Percentiles rank a stretch among this genome's conserved stretches.
These are phyloP conservation scores for Spongilla lacustris DNA, from an alignment of 37 sponge, comb jelly and placozoan genomes.

Conservation along the genomic window DNA sequence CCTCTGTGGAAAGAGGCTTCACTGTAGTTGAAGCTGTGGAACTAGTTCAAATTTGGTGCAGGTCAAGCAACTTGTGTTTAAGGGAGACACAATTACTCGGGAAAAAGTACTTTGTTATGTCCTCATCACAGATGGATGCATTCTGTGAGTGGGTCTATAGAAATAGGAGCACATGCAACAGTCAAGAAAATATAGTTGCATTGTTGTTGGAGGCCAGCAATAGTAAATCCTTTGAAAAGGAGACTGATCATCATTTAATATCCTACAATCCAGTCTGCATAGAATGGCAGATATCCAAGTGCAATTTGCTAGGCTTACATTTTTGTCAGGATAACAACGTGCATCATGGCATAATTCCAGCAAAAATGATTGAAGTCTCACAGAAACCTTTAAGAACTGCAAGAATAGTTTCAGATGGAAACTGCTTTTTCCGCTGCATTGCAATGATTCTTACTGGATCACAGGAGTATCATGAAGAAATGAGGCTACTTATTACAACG, in stretches of 20 bases:
- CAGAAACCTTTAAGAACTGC: not conserved
- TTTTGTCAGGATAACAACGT: not conserved
- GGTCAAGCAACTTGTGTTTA: not conserved
- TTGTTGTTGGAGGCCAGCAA: not conserved
- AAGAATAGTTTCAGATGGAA: not conserved
- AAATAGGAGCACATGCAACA: not conserved
- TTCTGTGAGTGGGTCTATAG: conserved; percentile 1
- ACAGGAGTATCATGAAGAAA: conserved; percentile 1
- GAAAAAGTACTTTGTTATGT: conserved; percentile 1
- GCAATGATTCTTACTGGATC: not conserved
- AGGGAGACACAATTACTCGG: not conserved
- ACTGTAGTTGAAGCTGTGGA: too few species aligned
- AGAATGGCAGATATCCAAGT: not conserved
- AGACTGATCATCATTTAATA: not conserved
- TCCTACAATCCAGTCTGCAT: not conserved
- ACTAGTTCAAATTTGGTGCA: not conserved
- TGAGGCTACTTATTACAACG: conserved; percentile 1
- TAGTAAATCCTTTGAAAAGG: not conserved
- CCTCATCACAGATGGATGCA: not conserved
- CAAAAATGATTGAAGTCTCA: not conserved
- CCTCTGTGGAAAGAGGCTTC: too few species aligned
- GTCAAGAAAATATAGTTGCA: not conserved
- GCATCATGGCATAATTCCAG: not conserved
- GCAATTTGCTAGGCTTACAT: not conserved
- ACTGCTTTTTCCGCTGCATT: not conserved